Evolutionary conservation across 1,140 invertebrate species (phyloP), one percentile per base, ranked within the genome.

Genomic region (Cylas formicarius): DNA sequence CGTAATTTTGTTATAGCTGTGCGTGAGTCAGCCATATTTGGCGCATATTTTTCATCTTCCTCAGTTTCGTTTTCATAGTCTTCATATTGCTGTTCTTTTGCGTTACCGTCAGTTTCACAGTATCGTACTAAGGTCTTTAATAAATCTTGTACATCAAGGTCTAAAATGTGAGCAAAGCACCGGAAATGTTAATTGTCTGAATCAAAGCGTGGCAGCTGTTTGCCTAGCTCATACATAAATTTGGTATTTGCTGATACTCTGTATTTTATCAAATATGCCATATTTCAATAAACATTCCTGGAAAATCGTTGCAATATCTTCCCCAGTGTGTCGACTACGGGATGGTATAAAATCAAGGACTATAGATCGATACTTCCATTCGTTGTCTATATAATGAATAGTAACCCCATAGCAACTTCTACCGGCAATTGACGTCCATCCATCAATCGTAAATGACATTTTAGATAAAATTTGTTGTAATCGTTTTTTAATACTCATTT

Each of bases 391-490:
- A 52, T 51, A 65, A 57, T 63, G 57, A 45, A 50, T 48, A 41
- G 57, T 61, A 39, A 62, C 45, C 31, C 57, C 58, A 47, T 62
- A 62, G 47, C 52, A 61, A 41, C 50, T 53, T 38, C 48, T 50
- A 52, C 49, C 40, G 45, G 50, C 51, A 40, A 55, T 50, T 31
- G 55, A 59, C 38, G 57, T 59, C 58, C 55, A 65, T 34, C 52
- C 58, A 58, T 65, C 60, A 49, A 62, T 54, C 22, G 61, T 61
- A 54, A 63, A 62, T n/a, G 57, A 60, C 27, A 62, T 57, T 54
- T 59, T 62, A 32, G 53, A 65, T 49, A 45, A 45, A 32, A 46
- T 50, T 51, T 58, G 44, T 53, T 55, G 36, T 44, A 52, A 51
- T 51, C 40, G 41, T 53, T 50, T 29, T 46, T 55, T 58, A 31